These are phyloP conservation scores for Muraenolepis orangiensis DNA, from an alignment of 2,797 vertebrate species.

Conservation along the genomic window DNA sequence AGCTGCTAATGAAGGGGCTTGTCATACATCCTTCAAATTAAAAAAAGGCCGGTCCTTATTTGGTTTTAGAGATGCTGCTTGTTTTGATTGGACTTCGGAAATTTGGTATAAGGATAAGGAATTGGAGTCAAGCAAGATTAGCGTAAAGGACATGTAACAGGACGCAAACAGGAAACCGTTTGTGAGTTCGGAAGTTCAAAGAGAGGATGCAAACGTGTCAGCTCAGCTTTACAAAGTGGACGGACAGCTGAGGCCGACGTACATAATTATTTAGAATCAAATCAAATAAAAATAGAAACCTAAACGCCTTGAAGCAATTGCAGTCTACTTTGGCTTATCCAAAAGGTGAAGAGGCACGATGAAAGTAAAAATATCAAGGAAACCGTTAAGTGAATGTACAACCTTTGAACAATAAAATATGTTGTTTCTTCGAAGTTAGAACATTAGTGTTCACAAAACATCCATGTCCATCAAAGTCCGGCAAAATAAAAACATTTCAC, in stretches of 20 bases:
- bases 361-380: constrained; percentile 62
- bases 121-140: constrained; percentile 31
- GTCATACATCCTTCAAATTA: neutral
- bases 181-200: constrained; percentile 45
- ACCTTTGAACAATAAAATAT: constrained; percentile 55
- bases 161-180: constrained; percentile 47
- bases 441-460: neutral
- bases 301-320: constrained; percentile 57
- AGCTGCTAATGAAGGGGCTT: neutral
- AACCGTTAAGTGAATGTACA: constrained; percentile 63
- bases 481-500: constrained; percentile 61
- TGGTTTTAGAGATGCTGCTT: constrained; percentile 47
- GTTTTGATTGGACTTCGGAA: constrained; percentile 23
- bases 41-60: constrained; percentile 31
- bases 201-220: constrained; percentile 49
- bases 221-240: constrained; percentile 63
- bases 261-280: constrained; percentile 57
- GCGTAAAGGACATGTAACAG: constrained; percentile 44
- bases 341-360: constrained; percentile 75
- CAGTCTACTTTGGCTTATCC: constrained; percentile 81
- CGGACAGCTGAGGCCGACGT: constrained; percentile 57
- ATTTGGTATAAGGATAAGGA: constrained; percentile 48
- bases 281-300: constrained; percentile 49
- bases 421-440: constrained; percentile 14
- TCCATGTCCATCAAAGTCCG: constrained; percentile 49